These are phyloP conservation scores for Trichopoda pennipes DNA, from an alignment of 2,888 invertebrate genomes.

Conservation along the genomic window DNA sequence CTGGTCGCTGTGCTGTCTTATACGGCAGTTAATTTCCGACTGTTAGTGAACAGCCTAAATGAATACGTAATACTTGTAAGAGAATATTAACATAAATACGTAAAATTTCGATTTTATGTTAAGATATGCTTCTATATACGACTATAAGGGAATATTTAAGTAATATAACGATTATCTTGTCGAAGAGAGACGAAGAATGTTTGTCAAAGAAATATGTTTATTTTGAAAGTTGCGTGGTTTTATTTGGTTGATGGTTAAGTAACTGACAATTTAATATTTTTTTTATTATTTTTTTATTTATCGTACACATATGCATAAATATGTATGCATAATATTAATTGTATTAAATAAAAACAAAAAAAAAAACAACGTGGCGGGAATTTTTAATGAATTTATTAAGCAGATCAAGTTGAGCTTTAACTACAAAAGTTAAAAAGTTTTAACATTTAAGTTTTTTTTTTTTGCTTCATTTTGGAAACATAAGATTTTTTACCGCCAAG, in stretches of 20 bases:
- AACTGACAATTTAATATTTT: conserved; percentile 38
- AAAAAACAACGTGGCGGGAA: conserved; percentile 59
- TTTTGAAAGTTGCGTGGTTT: too few species aligned
- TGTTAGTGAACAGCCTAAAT: too few species aligned
- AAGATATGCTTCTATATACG: not conserved
- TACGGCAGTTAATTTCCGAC: too few species aligned
- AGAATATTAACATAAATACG: not conserved
- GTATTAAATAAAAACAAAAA: conserved; percentile 33
- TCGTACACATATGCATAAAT: not conserved
- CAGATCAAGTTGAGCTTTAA: conserved; percentile 50
- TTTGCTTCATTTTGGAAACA: conserved; percentile 23
- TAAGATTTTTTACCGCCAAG: conserved; percentile 50
- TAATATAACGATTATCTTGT: conserved; percentile 35
- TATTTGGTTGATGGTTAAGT: conserved; percentile 27
- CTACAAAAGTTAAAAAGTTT: not conserved
- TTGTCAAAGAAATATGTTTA: conserved; percentile 1
- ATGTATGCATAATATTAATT: conserved; percentile 29
- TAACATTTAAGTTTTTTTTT: conserved; percentile 36
- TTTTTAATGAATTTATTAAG: conserved; percentile 60
- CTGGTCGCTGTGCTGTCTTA: too few species aligned
- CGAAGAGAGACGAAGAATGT: conserved; percentile 1
- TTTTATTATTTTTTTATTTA: not conserved
- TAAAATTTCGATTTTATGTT: not conserved
- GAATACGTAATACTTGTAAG: too few species aligned
- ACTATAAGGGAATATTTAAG: not conserved